Conservation (phyloP, 2,797 vertebrate species). For the Cyclopterus lumpus region DNA sequence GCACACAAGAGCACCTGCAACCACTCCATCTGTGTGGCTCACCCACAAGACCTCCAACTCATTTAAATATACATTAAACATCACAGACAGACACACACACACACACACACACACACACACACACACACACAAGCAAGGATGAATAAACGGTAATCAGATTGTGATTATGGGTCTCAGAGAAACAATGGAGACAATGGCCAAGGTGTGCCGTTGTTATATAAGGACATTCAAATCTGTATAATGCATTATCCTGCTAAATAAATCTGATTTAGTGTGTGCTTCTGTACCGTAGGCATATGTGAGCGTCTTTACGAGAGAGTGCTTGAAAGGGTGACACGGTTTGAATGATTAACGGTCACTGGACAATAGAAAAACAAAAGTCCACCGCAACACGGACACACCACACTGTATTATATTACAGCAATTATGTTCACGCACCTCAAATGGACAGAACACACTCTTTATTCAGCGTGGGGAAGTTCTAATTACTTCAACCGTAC, state of each 20-base stretch:
- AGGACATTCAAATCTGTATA: constrained; percentile 58
- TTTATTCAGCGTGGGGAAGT: constrained; percentile 4
- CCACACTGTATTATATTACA: neutral
- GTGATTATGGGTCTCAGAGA: constrained; percentile 60
- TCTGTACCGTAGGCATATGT: constrained; percentile 5
- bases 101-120: constrained; percentile 32
- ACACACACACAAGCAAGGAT: constrained; percentile 34
- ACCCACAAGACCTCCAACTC: constrained; percentile 34
- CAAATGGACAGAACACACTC: neutral
- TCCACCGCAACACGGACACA: constrained; percentile 17
- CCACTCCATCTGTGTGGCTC: constrained; percentile 55
- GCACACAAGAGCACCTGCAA: constrained; percentile 70
- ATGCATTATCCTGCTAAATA: constrained; percentile 49
- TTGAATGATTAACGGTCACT: constrained; percentile 59
- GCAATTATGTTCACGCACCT: constrained; percentile 3
- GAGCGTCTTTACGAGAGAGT: neutral
- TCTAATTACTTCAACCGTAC: neutral
- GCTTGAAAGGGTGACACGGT: constrained; percentile 12
- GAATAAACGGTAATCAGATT: constrained; percentile 68
- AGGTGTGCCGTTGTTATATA: constrained; percentile 55
- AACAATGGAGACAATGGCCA: constrained; percentile 66
- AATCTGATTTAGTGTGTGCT: constrained; percentile 32
- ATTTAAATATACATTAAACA: constrained; percentile 62
- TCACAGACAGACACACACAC: neutral
- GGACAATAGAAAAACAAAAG: constrained; percentile 34